Evolutionary conservation across 2,113 vertebrate species (phyloP).

Genomic region (Chrysemys picta): DNA sequence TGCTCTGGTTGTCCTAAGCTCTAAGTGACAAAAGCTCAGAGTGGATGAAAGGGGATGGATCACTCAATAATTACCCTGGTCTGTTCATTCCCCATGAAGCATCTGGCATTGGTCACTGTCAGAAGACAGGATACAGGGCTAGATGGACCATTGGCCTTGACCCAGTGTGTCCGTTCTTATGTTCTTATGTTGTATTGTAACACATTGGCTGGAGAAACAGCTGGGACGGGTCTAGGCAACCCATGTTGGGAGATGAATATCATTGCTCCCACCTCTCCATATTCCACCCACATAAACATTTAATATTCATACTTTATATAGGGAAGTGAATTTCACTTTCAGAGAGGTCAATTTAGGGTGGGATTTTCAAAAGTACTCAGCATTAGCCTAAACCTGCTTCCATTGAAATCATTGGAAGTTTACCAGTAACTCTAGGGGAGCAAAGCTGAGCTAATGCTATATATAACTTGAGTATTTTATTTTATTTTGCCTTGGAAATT

Average conservation of each 20-base stretch:
- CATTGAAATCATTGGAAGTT: accelerated
- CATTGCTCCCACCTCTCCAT: accelerated
- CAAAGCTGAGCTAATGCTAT: background rate
- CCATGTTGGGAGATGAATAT: accelerated
- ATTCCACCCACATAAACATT: accelerated
- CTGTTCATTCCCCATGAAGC: too few species aligned
- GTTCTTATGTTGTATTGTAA: too few species aligned
- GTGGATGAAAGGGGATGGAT: too few species aligned
- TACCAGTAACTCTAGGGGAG: accelerated
- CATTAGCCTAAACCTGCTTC: background rate
- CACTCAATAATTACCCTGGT: too few species aligned
- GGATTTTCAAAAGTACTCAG: background rate
- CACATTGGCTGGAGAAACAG: background rate
- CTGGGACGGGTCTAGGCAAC: background rate
- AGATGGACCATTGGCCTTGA: too few species aligned
- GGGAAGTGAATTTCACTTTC: background rate
- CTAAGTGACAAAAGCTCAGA: too few species aligned
- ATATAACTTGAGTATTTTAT: too few species aligned
- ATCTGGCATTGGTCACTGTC: too few species aligned
- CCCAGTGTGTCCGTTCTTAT: too few species aligned
- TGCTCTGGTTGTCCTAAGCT: too few species aligned
- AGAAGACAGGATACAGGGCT: too few species aligned
- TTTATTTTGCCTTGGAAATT: accelerated
- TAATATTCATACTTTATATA: accelerated
- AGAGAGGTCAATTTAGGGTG: background rate